A percentile compares a stretch with the other conserved stretches of the same genome.
These are phyloP conservation scores for Cyclargus thomasi DNA, from an alignment of 1,140 invertebrate species.

Conservation along the genomic window DNA sequence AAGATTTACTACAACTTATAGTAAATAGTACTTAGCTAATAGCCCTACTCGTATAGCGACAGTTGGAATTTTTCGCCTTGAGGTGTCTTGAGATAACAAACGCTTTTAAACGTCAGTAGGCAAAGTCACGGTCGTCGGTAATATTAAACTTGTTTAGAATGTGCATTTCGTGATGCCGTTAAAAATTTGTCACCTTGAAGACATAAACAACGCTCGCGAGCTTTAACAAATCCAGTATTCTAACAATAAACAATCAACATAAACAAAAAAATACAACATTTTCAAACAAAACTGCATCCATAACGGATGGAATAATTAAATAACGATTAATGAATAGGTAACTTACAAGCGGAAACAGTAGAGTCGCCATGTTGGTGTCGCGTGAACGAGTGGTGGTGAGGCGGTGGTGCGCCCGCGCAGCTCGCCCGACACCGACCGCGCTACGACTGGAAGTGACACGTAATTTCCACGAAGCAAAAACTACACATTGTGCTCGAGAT, in stretches of 20 bases:
- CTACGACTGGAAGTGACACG: conserved; percentile 43
- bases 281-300: neutral
- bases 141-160: conserved; percentile 10
- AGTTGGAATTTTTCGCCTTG: too few relatives aligned
- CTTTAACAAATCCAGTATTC: neutral
- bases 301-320: neutral
- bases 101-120: conserved; percentile 11
- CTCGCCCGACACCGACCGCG: conserved; percentile 37
- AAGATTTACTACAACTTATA: too few relatives aligned
- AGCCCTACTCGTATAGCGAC: too few relatives aligned
- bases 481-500: conserved; percentile 29
- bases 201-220: neutral
- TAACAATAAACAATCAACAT: neutral
- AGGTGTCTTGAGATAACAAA: too few relatives aligned
- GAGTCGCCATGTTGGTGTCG: conserved; percentile 54
- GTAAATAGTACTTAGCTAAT: too few relatives aligned
- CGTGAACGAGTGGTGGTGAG: conserved; percentile 50
- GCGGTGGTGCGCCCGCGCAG: conserved; percentile 44
- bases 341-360: conserved; percentile 50
- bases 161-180: conserved; percentile 12
- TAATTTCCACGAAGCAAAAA: conserved; percentile 33
- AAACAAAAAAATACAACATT: neutral
- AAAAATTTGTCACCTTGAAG: neutral
- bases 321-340: conserved; percentile 20
- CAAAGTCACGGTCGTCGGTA: neutral